phyloP scores from a whole-genome alignment of 2,888 invertebrate species.

The Blera fallax region DNA sequence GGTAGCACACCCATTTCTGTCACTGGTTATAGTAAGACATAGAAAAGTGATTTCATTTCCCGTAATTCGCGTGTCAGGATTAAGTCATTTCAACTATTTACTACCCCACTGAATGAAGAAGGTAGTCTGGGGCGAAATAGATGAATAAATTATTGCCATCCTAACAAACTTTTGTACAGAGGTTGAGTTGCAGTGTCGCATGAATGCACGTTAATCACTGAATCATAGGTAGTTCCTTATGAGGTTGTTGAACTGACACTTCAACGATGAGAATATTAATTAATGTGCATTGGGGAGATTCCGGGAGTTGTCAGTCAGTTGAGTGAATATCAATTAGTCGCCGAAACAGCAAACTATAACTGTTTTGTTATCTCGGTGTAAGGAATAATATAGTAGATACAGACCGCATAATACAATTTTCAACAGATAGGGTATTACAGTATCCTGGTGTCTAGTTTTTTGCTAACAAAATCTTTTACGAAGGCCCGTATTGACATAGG shows the following conservation, averaged over 20 bases:
- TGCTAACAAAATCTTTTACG: too few species aligned
- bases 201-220: neutral
- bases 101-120: neutral
- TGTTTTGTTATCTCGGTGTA: too few species aligned
- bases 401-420: too few species aligned
- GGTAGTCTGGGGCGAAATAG: neutral
- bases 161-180: neutral
- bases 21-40: neutral
- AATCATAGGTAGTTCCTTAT: neutral
- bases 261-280: neutral
- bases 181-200: constrained; percentile 7
- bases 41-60: neutral
- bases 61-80: constrained; percentile 11
- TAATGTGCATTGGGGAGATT: neutral
- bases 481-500: too few species aligned
- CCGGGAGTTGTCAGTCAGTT: neutral
- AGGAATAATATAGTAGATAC: too few species aligned
- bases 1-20: neutral
- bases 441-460: too few species aligned
- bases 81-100: constrained; percentile 3
- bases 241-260: neutral
- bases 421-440: too few species aligned
- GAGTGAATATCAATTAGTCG: too few species aligned
- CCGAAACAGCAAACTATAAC: too few species aligned
- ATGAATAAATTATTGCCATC: constrained; percentile 5